Percentiles rank a stretch among this genome's conserved stretches.
Evolutionary conservation across 2,888 invertebrate species (phyloP).

Genomic region (Philopedon plagiatum): DNA sequence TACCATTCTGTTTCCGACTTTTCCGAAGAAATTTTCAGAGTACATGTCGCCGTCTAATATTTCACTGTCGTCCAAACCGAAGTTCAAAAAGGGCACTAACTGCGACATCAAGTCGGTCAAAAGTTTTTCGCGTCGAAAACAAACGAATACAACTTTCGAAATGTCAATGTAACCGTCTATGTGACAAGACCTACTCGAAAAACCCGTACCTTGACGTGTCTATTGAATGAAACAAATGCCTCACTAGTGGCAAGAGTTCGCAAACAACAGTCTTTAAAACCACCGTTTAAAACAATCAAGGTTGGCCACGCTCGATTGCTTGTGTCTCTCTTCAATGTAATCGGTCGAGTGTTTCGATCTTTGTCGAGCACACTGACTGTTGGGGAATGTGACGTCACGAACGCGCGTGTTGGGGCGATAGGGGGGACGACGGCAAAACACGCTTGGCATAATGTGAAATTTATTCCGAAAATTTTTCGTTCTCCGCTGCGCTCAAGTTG

Average conservation of each 20-base stretch:
- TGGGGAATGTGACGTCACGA: constrained; percentile 28
- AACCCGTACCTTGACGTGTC: constrained; percentile 36
- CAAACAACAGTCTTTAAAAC: constrained; percentile 48
- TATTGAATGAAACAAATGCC: constrained; percentile 44
- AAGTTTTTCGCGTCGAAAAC: constrained; percentile 31
- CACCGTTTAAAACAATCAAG: constrained; percentile 50
- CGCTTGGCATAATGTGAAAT: constrained; percentile 26
- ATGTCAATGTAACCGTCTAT: constrained; percentile 20
- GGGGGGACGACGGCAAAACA: constrained; percentile 34
- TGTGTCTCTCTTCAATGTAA: constrained; percentile 22
- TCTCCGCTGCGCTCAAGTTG: constrained; percentile 20
- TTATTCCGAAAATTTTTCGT: constrained; percentile 44
- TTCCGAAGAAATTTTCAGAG: constrained; percentile 46
- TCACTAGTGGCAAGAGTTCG: constrained; percentile 44
- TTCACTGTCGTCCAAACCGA: constrained; percentile 63
- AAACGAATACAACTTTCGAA: constrained; percentile 33
- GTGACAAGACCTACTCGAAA: constrained; percentile 28
- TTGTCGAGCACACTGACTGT: constrained; percentile 13
- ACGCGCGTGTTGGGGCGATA: constrained; percentile 28
- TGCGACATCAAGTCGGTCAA: constrained; percentile 73
- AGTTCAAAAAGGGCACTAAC: constrained; percentile 73
- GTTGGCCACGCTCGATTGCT: constrained; percentile 41
- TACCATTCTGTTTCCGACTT: constrained; percentile 39
- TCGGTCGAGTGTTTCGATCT: constrained; percentile 7
- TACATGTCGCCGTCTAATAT: constrained; percentile 55